Percentiles rank a stretch among this genome's conserved stretches.
Evolutionary conservation across 2,797 vertebrate genomes (phyloP).

Genomic region (Tragopan temminckii): DNA sequence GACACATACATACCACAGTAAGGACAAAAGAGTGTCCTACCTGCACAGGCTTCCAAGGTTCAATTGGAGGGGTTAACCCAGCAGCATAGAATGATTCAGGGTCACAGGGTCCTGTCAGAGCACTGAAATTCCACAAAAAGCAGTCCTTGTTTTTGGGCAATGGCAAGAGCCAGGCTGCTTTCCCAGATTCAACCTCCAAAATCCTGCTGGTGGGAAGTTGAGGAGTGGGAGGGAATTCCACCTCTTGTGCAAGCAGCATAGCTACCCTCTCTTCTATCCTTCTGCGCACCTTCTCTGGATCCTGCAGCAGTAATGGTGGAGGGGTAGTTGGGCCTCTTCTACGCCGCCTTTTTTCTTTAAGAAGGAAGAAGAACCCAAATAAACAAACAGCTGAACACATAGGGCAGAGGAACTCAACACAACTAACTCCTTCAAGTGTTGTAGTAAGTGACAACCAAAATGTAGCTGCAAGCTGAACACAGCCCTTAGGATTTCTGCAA

Average conservation of each 20-base stretch:
- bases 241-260: constrained; percentile 81
- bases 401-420: neutral
- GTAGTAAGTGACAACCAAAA: neutral
- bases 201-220: constrained; percentile 83
- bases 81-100: constrained; percentile 81
- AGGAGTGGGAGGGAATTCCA: constrained; percentile 81
- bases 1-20: neutral
- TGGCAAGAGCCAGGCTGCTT: constrained; percentile 36
- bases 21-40: constrained; percentile 73
- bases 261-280: constrained; percentile 88
- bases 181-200: constrained; percentile 32
- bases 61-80: constrained; percentile 82
- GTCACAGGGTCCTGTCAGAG: constrained; percentile 73
- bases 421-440: neutral
- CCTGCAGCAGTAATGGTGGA: constrained; percentile 88
- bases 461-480: neutral
- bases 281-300: constrained; percentile 74
- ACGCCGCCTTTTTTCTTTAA: constrained; percentile 83
- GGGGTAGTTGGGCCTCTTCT: constrained; percentile 70
- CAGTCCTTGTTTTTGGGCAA: constrained; percentile 48
- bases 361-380: neutral
- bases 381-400: neutral
- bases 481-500: neutral
- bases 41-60: constrained; percentile 66
- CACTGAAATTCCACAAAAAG: constrained; percentile 90